phyloP scores from a whole-genome alignment of 2,113 vertebrate species.

The Plecotus auritus region DNA sequence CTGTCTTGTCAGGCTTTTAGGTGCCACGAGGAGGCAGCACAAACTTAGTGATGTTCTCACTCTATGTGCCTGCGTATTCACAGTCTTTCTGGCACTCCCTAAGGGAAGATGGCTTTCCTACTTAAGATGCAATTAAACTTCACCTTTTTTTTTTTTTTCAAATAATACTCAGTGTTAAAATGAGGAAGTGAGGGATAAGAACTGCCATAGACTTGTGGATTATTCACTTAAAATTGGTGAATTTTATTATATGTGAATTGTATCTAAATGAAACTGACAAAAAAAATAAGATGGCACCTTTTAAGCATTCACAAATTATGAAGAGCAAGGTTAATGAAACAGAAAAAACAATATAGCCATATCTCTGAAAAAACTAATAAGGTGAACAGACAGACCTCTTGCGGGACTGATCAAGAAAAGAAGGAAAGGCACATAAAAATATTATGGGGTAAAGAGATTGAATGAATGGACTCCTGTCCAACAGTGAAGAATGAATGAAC shows the following conservation, averaged over 20 bases:
- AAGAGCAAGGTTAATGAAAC: not conserved
- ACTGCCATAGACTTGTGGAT: not conserved
- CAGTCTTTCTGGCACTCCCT: not conserved
- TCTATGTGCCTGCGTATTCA: not conserved
- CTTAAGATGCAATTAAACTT: not conserved
- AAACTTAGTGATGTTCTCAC: not conserved
- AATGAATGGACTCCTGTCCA: not conserved
- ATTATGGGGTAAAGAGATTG: not conserved
- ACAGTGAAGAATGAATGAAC: not conserved
- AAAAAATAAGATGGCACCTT: not conserved
- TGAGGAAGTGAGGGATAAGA: not conserved
- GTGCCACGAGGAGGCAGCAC: conserved; percentile 39
- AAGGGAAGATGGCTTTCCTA: not conserved
- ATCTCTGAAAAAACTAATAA: not conserved
- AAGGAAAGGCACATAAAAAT: not conserved
- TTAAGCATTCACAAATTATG: not conserved
- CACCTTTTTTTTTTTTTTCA: not conserved
- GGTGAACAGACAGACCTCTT: not conserved
- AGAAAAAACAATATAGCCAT: not conserved
- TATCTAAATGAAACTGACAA: not conserved
- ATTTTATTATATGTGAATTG: not conserved
- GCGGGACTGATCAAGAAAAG: not conserved
- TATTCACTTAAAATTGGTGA: not conserved
- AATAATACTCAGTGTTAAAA: not conserved
- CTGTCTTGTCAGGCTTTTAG: not conserved